Evolutionary conservation across 2,888 invertebrate genomes (phyloP).

Genomic region (Cheilosia impressa): DNA sequence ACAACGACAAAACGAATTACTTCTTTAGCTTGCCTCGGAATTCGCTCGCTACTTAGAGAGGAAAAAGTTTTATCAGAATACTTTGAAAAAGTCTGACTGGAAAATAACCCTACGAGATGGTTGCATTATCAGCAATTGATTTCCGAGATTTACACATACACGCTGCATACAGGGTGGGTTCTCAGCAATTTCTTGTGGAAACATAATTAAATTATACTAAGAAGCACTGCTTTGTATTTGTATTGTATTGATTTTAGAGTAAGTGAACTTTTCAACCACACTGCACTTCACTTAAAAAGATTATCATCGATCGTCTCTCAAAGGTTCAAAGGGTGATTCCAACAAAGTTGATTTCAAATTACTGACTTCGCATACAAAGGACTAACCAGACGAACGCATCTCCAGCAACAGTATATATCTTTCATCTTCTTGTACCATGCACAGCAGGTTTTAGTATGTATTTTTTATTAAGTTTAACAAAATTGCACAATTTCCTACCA

Average conservation of each 20-base stretch:
- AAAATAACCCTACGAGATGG: background rate
- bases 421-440: background rate
- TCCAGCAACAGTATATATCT: background rate
- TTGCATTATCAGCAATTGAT: background rate
- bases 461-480: constrained; percentile 45
- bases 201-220: no score
- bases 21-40: constrained; percentile 26
- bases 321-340: constrained; percentile 40
- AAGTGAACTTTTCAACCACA: background rate
- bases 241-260: no score
- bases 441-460: constrained; percentile 8
- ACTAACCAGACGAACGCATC: background rate
- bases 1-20: constrained; percentile 50
- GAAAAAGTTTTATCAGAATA: constrained; percentile 35
- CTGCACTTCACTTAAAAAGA: constrained; percentile 1
- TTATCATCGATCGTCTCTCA: constrained; percentile 34
- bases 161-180: no score
- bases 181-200: no score
- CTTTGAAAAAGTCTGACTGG: background rate
- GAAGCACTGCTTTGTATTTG: no score
- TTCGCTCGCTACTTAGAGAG: constrained; percentile 23
- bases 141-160: no score
- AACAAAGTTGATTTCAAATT: constrained; percentile 51
- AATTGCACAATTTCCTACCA: constrained; percentile 43
- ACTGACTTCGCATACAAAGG: constrained; percentile 1